Evolutionary conservation across 2,113 vertebrate species (phyloP), one percentile per base, ranked within the genome.

Genomic region (Nesogale talazaci): DNA sequence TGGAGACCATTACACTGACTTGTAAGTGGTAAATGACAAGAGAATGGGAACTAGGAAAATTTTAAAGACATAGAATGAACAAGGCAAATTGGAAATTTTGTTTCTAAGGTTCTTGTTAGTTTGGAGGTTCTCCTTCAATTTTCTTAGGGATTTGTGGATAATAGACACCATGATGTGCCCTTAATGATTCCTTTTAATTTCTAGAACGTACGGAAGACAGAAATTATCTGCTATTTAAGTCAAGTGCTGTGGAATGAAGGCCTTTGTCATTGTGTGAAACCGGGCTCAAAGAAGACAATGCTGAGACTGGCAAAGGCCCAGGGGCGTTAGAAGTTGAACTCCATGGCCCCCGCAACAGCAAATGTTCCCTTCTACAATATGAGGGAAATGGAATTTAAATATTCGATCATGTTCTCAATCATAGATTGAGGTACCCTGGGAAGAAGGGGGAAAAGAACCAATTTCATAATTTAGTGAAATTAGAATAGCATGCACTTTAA

Each of bases 1-100:
- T 63, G 52, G n/a, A 27, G 87, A 29, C 86, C 72, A 90, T 90
- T 94, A 93, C 84, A 34, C 22, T 59, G 20, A 34, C 88, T 46
- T 12, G 8, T 83, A 90, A 91, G 34, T 86, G 63, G n/a, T 76
- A 84, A 89, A 25, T 79, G 36, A 83, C 80, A 81, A 90, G 40
- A 46, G 36, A 17, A 61, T 59, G 31, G 31, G 52, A 72, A 4
- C 6, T 5, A 22, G n/a, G 27, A 65, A 63, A 23, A 63, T 5
- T 25, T 40, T 31, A 86, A 74, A 70, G 84, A 76, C 88, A 59
- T 34, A 88, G 76, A 40, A 65, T 67, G 56, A 94, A 42, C 79
- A 46, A 78, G 72, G 36, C 34, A 17, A 87, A 84, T 34, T 11
- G 15, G 61, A 75, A 81, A 70, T 59, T 87, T 56, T 36, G 19